These are phyloP conservation scores for Myiothlypis coronata DNA, from an alignment of 2,797 vertebrate genomes.

Conservation along the genomic window DNA sequence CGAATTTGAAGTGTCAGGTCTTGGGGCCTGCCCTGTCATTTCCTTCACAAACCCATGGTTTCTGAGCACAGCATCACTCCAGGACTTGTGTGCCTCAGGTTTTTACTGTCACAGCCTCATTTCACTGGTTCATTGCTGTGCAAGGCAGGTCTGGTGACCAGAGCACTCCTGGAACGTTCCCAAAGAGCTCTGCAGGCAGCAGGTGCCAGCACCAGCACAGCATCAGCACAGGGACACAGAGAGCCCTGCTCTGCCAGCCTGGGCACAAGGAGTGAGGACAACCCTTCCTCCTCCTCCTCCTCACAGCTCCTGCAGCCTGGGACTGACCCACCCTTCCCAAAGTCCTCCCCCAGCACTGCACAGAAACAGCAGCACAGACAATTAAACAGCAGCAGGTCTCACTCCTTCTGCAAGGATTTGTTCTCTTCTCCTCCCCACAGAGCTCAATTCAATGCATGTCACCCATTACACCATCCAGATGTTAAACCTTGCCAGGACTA, in stretches of 20 bases:
- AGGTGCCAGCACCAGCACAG: neutral
- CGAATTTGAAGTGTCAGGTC: neutral
- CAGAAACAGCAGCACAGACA: neutral
- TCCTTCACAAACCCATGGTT: neutral
- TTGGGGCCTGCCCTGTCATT: neutral
- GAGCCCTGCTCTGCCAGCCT: neutral
- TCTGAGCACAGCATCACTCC: neutral
- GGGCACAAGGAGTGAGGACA: neutral
- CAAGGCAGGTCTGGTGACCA: neutral
- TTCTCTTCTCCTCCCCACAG: neutral
- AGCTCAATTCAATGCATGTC: neutral
- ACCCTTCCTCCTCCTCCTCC: neutral
- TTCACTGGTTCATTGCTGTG: neutral
- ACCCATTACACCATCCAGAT: neutral
- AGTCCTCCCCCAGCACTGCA: neutral
- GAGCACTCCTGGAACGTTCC: neutral
- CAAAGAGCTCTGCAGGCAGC: neutral
- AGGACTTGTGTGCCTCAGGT: neutral
- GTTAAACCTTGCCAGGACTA: neutral
- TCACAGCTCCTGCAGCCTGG: neutral
- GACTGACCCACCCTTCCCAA: neutral
- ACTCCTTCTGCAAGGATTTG: fast-evolving
- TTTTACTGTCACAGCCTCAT: neutral
- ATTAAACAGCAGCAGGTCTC: neutral
- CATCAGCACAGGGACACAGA: neutral